Evolutionary conservation across 2,888 invertebrate species (phyloP).

Genomic region (Cheilosia scutellata): DNA sequence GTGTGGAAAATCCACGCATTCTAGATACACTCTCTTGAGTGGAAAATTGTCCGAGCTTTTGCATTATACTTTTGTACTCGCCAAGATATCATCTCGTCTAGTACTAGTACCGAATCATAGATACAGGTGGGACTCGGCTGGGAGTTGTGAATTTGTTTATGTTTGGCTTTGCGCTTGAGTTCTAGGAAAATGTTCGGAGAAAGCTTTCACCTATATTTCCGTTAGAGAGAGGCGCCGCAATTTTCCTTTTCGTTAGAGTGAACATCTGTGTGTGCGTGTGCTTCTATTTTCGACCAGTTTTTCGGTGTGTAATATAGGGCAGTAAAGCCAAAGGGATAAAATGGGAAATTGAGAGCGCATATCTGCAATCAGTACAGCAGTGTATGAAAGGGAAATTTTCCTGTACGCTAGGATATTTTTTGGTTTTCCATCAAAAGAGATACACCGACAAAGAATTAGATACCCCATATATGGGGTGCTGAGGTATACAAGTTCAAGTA

Average conservation of each 20-base stretch:
- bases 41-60: constrained; percentile 55
- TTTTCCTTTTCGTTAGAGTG: constrained; percentile 46
- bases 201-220: constrained; percentile 73
- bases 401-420: constrained; percentile 71
- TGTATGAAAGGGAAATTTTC: constrained; percentile 70
- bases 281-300: constrained; percentile 63
- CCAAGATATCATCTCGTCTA: not conserved
- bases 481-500: not conserved
- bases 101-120: not conserved
- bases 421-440: constrained; percentile 14
- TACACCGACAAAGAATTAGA: constrained; percentile 51
- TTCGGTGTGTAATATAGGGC: constrained; percentile 61
- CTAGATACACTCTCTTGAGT: constrained; percentile 67
- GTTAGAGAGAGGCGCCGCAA: constrained; percentile 32
- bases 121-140: constrained; percentile 53
- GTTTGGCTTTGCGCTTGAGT: constrained; percentile 32
- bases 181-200: constrained; percentile 7
- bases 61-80: not conserved
- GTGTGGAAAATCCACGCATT: constrained; percentile 65
- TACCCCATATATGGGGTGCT: not conserved
- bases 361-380: constrained; percentile 75
- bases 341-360: constrained; percentile 69
- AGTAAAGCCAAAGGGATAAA: constrained; percentile 72
- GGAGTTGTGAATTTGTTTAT: constrained; percentile 48
- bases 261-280: constrained; percentile 9